Evolutionary conservation across 2,113 vertebrate genomes (phyloP), one percentile per base, ranked within the genome.

Genomic region (Epinephelus moara): DNA sequence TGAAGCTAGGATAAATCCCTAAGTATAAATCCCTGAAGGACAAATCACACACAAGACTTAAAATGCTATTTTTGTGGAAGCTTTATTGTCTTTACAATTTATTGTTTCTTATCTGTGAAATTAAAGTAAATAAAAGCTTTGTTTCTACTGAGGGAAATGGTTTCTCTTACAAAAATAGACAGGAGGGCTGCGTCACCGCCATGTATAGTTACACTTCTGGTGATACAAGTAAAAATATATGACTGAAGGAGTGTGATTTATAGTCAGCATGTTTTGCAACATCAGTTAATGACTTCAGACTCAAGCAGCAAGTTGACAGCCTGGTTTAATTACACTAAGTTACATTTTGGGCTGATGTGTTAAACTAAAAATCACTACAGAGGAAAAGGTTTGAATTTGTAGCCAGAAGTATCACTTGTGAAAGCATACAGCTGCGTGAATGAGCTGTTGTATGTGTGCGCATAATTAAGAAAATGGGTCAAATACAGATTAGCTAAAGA

Each of bases 231-330:
- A n/a, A 52, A 50, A 18, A 75, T 40, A 47, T 11, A 45, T 21
- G 49, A 47, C 37, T 75, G 18, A 53, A 25, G n/a, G 19, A 14
- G 13, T 52, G 70, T 17, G 15, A 69, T 47, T 47, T 56, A 40
- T 47, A 78, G 25, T 60, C n/a, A 70, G 42, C 42, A 45, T 50
- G 8, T 9, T 69, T 63, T 52, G 21, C 25, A 75, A 23, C 7
- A n/a, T 67, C 21, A 33, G 5, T 49, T 53, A 67, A 83, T 59
- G 18, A 23, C 52, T 66, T 56, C 40, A 59, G 47, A 69, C 15
- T 74, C 18, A 66, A 68, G 40, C 23, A 53, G 75, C 30, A 69
- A 42, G 40, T 56, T 62, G 40, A 71, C 59, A 79, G 47, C 49
- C n/a, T 21, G 14, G 8, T 71, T 78, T 33, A 67, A 72, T 71